A percentile compares a stretch with the other conserved stretches of the same genome.
Evolutionary conservation across 2,113 vertebrate genomes (phyloP).

Genomic region (Collichthys lucidus): DNA sequence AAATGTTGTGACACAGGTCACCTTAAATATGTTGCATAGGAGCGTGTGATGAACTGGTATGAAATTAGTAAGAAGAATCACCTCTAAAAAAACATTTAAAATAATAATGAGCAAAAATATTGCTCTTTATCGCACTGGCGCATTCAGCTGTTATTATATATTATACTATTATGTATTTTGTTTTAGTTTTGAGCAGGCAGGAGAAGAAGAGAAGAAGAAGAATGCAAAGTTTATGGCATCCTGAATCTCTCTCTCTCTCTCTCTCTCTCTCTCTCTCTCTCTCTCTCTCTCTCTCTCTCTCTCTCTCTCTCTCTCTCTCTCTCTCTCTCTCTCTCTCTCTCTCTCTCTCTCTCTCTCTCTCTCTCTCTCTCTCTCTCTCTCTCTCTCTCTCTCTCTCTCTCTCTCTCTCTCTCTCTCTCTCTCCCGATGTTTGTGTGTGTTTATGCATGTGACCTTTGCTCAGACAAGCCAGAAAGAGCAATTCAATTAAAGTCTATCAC

Average conservation of each 20-base stretch:
- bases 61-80: neutral
- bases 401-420: neutral
- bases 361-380: neutral
- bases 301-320: neutral
- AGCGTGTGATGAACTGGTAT: neutral
- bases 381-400: neutral
- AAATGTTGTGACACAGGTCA: neutral
- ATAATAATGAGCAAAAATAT: neutral
- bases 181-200: neutral
- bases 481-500: slow-evolving; percentile 63
- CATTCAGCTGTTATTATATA: neutral
- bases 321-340: neutral
- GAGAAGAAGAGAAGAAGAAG: neutral
- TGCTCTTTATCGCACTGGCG: neutral
- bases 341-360: neutral
- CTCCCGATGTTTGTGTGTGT: neutral
- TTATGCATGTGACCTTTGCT: slow-evolving; percentile 46
- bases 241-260: neutral
- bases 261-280: neutral
- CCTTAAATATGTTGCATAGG: too few relatives aligned
- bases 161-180: neutral
- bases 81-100: neutral
- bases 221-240: slow-evolving; percentile 1
- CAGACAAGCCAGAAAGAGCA: slow-evolving; percentile 53
- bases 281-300: neutral